These are phyloP conservation scores for Gallinago stenura DNA, from an alignment of 2,797 vertebrate species.

Conservation along the genomic window DNA sequence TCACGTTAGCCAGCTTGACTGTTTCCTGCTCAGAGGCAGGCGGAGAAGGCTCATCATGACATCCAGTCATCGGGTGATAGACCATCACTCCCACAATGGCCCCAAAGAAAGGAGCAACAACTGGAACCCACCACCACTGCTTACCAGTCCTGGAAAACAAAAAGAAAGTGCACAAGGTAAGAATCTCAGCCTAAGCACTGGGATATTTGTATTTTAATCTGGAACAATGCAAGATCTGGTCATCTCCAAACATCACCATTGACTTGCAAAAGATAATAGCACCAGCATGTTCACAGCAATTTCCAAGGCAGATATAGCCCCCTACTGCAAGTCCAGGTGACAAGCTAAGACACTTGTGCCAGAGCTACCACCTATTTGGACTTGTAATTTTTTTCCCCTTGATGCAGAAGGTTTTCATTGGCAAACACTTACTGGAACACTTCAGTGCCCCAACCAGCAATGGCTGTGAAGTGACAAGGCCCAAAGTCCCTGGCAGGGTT, in stretches of 20 bases:
- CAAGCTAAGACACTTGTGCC: not conserved
- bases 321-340: too few species aligned
- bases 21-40: conserved; percentile 83
- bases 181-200: too few species aligned
- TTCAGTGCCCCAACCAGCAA: conserved; percentile 91
- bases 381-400: not conserved
- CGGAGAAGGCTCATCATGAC: conserved; percentile 87
- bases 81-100: conserved; percentile 86
- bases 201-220: too few species aligned
- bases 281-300: accelerated
- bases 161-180: not conserved
- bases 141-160: conserved; percentile 73
- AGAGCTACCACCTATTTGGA: not conserved
- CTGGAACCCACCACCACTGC: conserved; percentile 94
- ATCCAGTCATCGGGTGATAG: conserved; percentile 95
- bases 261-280: not conserved
- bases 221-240: not conserved
- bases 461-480: conserved; percentile 92
- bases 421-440: conserved; percentile 91
- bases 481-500: conserved; percentile 97
- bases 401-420: accelerated
- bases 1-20: conserved; percentile 86
- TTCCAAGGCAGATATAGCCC: too few species aligned
- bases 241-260: not conserved
- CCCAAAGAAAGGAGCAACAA: conserved; percentile 91